A percentile compares a stretch with the other conserved stretches of the same genome.
phyloP scores from a whole-genome alignment of 2,888 invertebrate genomes.

The Caenorhabditis panamensis region DNA sequence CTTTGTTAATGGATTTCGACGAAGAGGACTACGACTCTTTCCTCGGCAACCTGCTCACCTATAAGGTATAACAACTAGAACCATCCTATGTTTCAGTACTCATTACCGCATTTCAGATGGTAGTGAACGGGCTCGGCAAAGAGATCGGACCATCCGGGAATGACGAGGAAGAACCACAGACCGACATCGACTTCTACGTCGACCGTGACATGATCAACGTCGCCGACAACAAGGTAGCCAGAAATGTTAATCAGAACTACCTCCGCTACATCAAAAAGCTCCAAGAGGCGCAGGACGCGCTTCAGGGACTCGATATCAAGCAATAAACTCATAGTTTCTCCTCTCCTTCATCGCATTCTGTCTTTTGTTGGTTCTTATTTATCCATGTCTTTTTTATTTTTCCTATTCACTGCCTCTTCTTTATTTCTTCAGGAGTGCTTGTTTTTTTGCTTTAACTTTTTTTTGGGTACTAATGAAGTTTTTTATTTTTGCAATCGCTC shows the following conservation, averaged over 20 bases:
- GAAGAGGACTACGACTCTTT: conserved; percentile 86
- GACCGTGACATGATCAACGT: conserved; percentile 97
- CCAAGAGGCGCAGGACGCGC: conserved; percentile 87
- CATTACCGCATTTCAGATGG: conserved; percentile 70
- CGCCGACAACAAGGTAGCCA: conserved; percentile 98
- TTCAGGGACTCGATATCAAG: conserved; percentile 32
- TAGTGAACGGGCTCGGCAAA: conserved; percentile 80
- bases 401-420: not conserved
- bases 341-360: conserved; percentile 3
- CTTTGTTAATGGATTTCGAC: conserved; percentile 87
- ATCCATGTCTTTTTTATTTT: conserved; percentile 3
- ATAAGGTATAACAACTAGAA: conserved; percentile 86
- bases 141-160: conserved; percentile 84
- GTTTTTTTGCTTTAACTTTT: not conserved
- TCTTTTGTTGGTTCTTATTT: conserved; percentile 39
- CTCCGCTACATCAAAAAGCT: conserved; percentile 98
- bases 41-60: conserved; percentile 93
- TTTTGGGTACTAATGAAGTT: conserved; percentile 84
- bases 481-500: conserved; percentile 90
- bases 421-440: not conserved
- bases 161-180: conserved; percentile 97
- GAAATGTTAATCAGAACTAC: conserved; percentile 98
- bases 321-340: conserved; percentile 1
- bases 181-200: conserved; percentile 99
- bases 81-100: not conserved